Evolutionary conservation across 2,888 invertebrate species (phyloP), one percentile per base, ranked within the genome.

Genomic region (Drosophila formosana): DNA sequence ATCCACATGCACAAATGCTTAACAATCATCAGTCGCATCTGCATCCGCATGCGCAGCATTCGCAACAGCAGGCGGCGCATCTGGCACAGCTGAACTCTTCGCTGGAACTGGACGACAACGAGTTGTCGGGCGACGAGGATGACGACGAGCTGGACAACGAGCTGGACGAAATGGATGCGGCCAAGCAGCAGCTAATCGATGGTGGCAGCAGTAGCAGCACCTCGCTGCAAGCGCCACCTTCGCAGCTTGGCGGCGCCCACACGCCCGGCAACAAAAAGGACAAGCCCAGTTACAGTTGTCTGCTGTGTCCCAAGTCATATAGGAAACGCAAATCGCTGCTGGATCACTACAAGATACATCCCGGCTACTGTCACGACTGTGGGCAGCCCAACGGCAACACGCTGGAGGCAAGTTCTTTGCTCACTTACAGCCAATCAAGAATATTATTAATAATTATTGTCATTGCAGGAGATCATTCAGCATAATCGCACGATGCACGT

Each of bases 311-410:
- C 4, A 92, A 92, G 66, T 92, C 92, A 34, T 92, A 92, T 75
- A 85, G 92, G 3, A 92, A 92, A 69, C 86, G 92, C 25, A 92
- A 92, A 76, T 92, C 92, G 0, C 76, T 92, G 45, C 78, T 92
- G 51, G 92, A 92, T 75, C 92, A 92, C 70, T 92, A 92, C 55
- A 92, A 92, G 77, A 89, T 91, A 68, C 92, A 92, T 89, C 92
- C 92, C 0, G 92, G 92, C 8, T 91, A 78, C 73, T 92, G 92
- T 58, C 92, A 92, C 67, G 92, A 92, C 78, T 92, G 92, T 69
- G 92, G 92, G 0, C 89, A 92, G 72, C 90, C 91, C 8, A 91
- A 92, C 77, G 92, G 92, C 45, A 89, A 90, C 18, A 90, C 91
- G 4, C 72, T 92, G 30, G 91, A 92, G 89, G 92, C 92, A 58